Percentiles rank a stretch among this genome's conserved stretches.
Evolutionary conservation across 1,140 invertebrate genomes (phyloP).

Genomic region (Drosophila serrata): DNA sequence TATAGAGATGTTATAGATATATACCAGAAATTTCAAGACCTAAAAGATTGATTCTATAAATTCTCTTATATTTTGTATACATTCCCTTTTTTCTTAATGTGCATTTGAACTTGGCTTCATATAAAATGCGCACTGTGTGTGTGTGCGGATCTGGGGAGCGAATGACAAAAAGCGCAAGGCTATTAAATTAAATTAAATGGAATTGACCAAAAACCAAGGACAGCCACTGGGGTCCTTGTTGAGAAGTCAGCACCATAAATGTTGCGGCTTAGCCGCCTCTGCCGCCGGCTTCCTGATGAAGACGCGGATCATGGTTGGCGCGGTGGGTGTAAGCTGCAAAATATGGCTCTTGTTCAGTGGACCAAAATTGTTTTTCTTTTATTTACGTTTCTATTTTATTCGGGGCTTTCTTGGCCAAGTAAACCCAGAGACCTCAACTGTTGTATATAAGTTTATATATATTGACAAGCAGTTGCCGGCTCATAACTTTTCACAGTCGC

Average conservation of each 20-base stretch:
- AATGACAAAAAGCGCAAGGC: constrained; percentile 83
- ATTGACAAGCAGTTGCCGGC: constrained; percentile 54
- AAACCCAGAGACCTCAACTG: constrained; percentile 8
- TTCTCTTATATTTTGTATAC: background rate
- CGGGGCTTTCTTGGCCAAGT: constrained; percentile 19
- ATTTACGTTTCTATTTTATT: constrained; percentile 32
- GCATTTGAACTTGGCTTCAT: constrained; percentile 44
- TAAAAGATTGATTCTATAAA: background rate
- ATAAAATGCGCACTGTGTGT: constrained; percentile 67
- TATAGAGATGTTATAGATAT: background rate
- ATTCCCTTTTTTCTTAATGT: background rate
- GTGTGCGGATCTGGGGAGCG: constrained; percentile 55
- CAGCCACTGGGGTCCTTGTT: constrained; percentile 53
- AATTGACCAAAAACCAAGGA: constrained; percentile 79
- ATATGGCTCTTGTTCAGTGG: constrained; percentile 59
- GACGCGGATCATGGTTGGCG: constrained; percentile 19
- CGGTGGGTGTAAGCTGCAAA: constrained; percentile 44
- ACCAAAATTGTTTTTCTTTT: constrained; percentile 53
- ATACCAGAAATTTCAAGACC: background rate
- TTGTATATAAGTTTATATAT: constrained; percentile 25
- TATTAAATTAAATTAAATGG: constrained; percentile 85
- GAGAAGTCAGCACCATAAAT: constrained; percentile 63
- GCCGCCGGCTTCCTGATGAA: no score
- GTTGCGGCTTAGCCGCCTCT: constrained; percentile 46
- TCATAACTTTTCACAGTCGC: constrained; percentile 46